Base-by-base conservation (phyloP, 2,113 vertebrate genomes). In the Bostrychus sinensis region DNA sequence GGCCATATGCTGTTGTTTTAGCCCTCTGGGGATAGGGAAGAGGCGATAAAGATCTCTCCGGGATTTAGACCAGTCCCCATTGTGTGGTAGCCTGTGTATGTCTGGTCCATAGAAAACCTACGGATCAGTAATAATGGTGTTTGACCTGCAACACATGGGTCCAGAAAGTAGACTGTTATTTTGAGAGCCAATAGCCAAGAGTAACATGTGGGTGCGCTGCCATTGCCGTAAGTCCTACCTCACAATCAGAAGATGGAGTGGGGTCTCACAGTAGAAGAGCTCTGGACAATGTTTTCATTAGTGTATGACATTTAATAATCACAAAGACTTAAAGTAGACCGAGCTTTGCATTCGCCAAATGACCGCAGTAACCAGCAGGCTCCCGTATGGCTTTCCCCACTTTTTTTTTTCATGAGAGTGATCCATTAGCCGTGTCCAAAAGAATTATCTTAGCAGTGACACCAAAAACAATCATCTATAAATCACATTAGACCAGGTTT, bases 1-100 rank as follows among this genome's bases (percentile, higher is more conserved):
- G 81, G 65, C 85, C 84, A 75, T 86, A 91, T 89, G 81, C 85
- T 89, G 88, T 91, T 91, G 84, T 88, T 89, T 89, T 91, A 86
- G 86, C 84, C 88, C 85, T 84, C 76, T 66, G 85, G 86, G 86
- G 81, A 86, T 76, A 79, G 71, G 76, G 87, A 80, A 64, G 76
- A 75, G 60, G 53, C 45, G 90, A 91, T 93, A 89, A 91, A 59
- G 58, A 91, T 91, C 89, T 88, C 30, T 72, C 66, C 59, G 54
- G 73, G 70, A 39, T 66, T 83, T 45, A 76, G 72, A 55, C 67
- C 61, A 73, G 70, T 71, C 41, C 36, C 74, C 38, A 72, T 86
- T 88, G 73, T 86, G 77, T 53, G 58, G 17, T 39, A 17, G 25
- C 8, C 34, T 13, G 23, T 46, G 28, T 65, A 11, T 75, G 67